phyloP scores from a whole-genome alignment of 2,113 vertebrate species.

The Gobio gobio region DNA sequence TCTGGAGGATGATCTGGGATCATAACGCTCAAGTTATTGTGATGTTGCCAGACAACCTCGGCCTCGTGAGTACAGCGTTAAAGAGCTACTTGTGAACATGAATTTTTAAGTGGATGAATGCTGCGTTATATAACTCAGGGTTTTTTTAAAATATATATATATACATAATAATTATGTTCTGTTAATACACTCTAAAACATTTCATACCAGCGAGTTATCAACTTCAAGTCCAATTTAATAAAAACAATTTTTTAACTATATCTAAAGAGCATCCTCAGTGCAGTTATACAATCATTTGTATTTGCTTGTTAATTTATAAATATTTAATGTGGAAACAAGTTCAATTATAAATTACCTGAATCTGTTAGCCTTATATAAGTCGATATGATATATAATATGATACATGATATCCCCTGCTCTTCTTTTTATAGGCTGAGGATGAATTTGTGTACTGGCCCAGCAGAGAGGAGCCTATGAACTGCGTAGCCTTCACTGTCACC shows the following conservation, averaged over 20 bases:
- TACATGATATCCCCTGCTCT: conserved; percentile 6
- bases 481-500: conserved; percentile 97
- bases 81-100: conserved; percentile 4
- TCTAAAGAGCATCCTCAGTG: not conserved
- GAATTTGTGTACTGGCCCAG: conserved; percentile 99
- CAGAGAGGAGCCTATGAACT: conserved; percentile 98
- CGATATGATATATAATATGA: not conserved
- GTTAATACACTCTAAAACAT: not conserved
- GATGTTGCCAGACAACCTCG: conserved; percentile 97
- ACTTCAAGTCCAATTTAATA: not conserved
- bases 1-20: conserved; percentile 99
- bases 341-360: not conserved
- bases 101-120: not conserved
- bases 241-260: not conserved
- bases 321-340: not conserved
- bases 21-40: conserved; percentile 98
- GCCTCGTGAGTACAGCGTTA: conserved; percentile 83
- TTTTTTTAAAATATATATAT: no score
- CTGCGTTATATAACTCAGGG: not conserved
- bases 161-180: not conserved
- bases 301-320: not conserved
- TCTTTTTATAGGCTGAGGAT: conserved; percentile 88
- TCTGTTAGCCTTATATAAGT: not conserved
- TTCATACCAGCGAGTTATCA: conserved; percentile 5
- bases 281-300: not conserved